Percentiles rank a stretch among this genome's conserved stretches.
Conservation (phyloP, 1,140 invertebrate species). For the Frieseomelitta varia region DNA sequence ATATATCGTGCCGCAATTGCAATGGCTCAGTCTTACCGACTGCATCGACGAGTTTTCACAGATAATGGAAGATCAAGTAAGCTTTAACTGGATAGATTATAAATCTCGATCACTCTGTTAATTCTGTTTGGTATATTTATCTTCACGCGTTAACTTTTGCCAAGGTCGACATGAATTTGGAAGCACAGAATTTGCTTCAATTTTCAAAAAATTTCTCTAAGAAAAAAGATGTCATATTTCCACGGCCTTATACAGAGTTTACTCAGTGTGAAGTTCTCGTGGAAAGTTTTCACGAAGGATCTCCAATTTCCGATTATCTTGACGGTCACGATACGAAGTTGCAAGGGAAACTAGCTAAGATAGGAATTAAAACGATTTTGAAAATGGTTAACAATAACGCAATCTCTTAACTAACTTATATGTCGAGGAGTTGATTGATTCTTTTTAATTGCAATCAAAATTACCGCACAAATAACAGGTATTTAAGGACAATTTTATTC, state of each 20-base stretch:
- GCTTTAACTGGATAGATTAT: background rate
- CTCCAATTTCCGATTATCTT: constrained; percentile 76
- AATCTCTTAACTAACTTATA: background rate
- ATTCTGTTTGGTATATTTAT: background rate
- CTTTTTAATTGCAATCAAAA: background rate
- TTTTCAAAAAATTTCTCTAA: constrained; percentile 80
- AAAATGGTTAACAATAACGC: constrained; percentile 78
- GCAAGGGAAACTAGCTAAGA: constrained; percentile 74
- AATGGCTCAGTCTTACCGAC: constrained; percentile 81
- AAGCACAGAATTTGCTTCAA: constrained; percentile 77
- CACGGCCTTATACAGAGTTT: constrained; percentile 74
- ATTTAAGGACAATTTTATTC: constrained; percentile 96
- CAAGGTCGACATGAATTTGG: constrained; percentile 78
- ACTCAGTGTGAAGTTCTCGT: constrained; percentile 77
- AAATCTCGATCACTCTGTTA: no score
- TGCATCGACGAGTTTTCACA: constrained; percentile 82
- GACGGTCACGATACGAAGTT: constrained; percentile 51
- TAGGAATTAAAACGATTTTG: constrained; percentile 80
- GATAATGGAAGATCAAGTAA: constrained; percentile 81
- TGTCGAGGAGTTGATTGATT: background rate
- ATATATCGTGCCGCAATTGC: constrained; percentile 75
- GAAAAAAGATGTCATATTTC: constrained; percentile 75
- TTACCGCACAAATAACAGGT: constrained; percentile 84
- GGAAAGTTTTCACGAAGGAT: constrained; percentile 82
- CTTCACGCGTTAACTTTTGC: background rate